Evolutionary conservation across 1,140 invertebrate genomes (phyloP).

Genomic region (Eupristina koningsbergeri): DNA sequence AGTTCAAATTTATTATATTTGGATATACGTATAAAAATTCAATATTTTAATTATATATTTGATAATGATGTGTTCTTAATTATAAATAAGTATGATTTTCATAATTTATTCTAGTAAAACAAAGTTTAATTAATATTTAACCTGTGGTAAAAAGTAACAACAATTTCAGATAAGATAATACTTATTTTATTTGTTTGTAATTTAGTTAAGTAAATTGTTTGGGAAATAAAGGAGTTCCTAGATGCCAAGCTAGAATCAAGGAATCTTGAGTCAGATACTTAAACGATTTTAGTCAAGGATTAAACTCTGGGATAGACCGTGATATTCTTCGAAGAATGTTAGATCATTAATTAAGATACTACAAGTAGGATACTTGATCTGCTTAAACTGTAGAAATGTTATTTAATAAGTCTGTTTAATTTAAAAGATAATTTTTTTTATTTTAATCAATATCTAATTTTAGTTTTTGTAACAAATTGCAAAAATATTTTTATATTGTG

Average conservation of each 20-base stretch:
- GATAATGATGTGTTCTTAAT: not conserved
- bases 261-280: slow-evolving; percentile 45
- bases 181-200: slow-evolving; percentile 38
- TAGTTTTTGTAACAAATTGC: too few relatives aligned
- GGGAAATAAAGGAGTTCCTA: slow-evolving; percentile 20
- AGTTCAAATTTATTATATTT: too few relatives aligned
- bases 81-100: not conserved
- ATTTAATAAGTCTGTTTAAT: slow-evolving; percentile 15
- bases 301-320: slow-evolving; percentile 36
- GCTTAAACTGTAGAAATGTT: slow-evolving; percentile 17
- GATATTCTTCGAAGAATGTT: slow-evolving; percentile 42
- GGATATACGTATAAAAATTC: too few relatives aligned
- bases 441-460: not conserved
- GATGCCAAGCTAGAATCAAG: slow-evolving; percentile 27
- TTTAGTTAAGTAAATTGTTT: slow-evolving; percentile 44
- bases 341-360: slow-evolving; percentile 47
- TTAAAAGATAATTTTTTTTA: not conserved
- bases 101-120: not conserved
- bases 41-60: not conserved
- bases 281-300: slow-evolving; percentile 49
- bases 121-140: slow-evolving; percentile 31
- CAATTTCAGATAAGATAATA: slow-evolving; percentile 33
- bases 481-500: too few relatives aligned
- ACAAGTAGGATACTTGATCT: slow-evolving; percentile 34
- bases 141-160: slow-evolving; percentile 11